Evolutionary conservation across 2,888 invertebrate species (phyloP).

Genomic region (Heliconius sara): DNA sequence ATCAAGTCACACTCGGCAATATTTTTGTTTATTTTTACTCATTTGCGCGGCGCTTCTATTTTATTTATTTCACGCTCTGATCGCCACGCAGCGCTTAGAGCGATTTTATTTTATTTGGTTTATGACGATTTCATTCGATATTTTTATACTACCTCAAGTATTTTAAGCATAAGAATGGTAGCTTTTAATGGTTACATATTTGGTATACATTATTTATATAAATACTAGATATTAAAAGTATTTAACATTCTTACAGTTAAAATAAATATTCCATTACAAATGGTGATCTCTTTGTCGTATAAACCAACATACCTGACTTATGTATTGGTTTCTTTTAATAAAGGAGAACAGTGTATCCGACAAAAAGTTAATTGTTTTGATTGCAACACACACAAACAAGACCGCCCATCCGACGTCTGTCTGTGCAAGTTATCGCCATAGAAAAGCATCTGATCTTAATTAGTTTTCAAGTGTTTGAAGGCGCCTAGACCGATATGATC

Average conservation of each 20-base stretch:
- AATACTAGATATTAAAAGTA: neutral
- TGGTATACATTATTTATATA: neutral
- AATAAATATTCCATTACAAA: slow-evolving; percentile 2
- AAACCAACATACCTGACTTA: slow-evolving; percentile 46
- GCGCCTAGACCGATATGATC: slow-evolving; percentile 81
- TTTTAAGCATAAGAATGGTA: slow-evolving; percentile 32
- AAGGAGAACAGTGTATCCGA: slow-evolving; percentile 59
- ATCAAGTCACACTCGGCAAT: slow-evolving; percentile 5
- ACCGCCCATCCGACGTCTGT: slow-evolving; percentile 65
- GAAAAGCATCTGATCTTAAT: slow-evolving; percentile 83
- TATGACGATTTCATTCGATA: slow-evolving; percentile 57
- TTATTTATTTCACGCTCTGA: slow-evolving; percentile 81
- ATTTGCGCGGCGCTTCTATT: slow-evolving; percentile 74
- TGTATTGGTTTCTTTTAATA: slow-evolving; percentile 47
- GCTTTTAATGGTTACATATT: neutral
- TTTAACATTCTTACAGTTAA: neutral
- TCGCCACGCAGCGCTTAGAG: slow-evolving; percentile 72
- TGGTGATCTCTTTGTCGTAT: slow-evolving; percentile 48
- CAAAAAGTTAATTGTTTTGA: slow-evolving; percentile 84
- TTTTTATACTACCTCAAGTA: slow-evolving; percentile 44
- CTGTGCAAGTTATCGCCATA: slow-evolving; percentile 79
- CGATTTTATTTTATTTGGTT: slow-evolving; percentile 64
- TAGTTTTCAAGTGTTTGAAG: slow-evolving; percentile 83
- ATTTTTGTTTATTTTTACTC: slow-evolving; percentile 55
- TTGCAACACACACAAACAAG: slow-evolving; percentile 79